phyloP scores from a whole-genome alignment of 2,113 vertebrate genomes.

The Lepus timidus region DNA sequence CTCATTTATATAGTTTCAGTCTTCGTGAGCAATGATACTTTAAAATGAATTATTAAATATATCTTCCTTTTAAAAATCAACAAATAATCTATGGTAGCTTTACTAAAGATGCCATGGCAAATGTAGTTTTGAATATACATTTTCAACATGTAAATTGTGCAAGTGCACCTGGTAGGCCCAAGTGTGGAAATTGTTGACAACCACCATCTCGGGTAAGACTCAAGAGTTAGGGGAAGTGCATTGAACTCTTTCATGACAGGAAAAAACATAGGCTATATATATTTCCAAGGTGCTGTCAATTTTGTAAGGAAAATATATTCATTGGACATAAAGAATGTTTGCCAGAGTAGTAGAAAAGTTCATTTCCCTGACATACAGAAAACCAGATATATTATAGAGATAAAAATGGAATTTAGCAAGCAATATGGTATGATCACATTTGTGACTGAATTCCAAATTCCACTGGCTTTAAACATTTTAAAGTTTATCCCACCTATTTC shows the following conservation, averaged over 20 bases:
- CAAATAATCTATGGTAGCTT: background rate
- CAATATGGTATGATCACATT: slow-evolving; percentile 27
- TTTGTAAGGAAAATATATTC: slow-evolving; percentile 52
- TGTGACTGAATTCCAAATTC: slow-evolving; percentile 38
- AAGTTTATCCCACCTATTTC: slow-evolving; percentile 44
- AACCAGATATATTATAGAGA: slow-evolving; percentile 61
- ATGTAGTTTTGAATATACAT: background rate
- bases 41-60: background rate
- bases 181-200: slow-evolving; percentile 19
- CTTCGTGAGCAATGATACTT: background rate
- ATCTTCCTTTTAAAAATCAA: background rate
- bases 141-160: slow-evolving; percentile 40
- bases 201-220: background rate
- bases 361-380: slow-evolving; percentile 62
- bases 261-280: background rate
- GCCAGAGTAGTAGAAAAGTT: slow-evolving; percentile 65
- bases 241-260: background rate
- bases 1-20: background rate
- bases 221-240: background rate
- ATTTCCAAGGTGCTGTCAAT: slow-evolving; percentile 32
- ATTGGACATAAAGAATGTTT: slow-evolving; percentile 60
- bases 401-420: slow-evolving; percentile 69
- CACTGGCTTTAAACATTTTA: slow-evolving; percentile 23
- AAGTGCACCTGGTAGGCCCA: background rate
- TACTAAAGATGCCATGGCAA: background rate